Percentiles rank a stretch among this genome's conserved stretches.
These are phyloP conservation scores for Acanthosepion pharaonis DNA, from an alignment of 2,888 invertebrate species.

Conservation along the genomic window DNA sequence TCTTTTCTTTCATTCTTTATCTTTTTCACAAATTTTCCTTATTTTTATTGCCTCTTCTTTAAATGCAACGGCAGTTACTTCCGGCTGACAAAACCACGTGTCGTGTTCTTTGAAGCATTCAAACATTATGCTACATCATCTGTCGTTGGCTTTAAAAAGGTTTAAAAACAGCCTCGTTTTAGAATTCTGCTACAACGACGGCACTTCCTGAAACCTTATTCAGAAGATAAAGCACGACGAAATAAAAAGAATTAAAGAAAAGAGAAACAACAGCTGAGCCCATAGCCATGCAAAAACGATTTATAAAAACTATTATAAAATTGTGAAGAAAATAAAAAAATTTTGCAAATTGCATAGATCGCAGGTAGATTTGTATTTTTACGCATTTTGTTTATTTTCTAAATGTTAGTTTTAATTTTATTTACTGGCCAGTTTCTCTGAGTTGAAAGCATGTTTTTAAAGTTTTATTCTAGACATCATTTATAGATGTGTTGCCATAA, in stretches of 20 bases:
- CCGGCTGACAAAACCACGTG: constrained; percentile 2
- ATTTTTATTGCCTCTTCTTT: not conserved
- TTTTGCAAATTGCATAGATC: not conserved
- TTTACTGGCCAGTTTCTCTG: not conserved
- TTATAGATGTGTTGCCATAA: too few relatives aligned
- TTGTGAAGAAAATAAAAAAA: not conserved
- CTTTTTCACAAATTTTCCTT: not conserved
- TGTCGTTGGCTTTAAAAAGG: not conserved
- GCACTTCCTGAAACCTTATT: not conserved
- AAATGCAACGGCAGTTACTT: not conserved
- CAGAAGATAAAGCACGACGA: not conserved
- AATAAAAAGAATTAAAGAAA: not conserved
- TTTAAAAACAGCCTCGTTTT: too few relatives aligned
- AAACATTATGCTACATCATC: constrained; percentile 6
- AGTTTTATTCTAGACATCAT: too few relatives aligned
- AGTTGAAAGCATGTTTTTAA: not conserved
- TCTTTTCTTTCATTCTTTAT: not conserved
- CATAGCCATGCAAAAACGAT: not conserved
- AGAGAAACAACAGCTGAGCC: not conserved
- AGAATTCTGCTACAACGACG: not conserved
- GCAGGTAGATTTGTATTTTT: not conserved
- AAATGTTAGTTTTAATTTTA: not conserved
- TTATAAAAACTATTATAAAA: not conserved
- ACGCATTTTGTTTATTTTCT: not conserved
- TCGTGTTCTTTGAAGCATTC: not conserved